phyloP scores from a whole-genome alignment of 1,140 invertebrate species.

The Cotesia chilonis region DNA sequence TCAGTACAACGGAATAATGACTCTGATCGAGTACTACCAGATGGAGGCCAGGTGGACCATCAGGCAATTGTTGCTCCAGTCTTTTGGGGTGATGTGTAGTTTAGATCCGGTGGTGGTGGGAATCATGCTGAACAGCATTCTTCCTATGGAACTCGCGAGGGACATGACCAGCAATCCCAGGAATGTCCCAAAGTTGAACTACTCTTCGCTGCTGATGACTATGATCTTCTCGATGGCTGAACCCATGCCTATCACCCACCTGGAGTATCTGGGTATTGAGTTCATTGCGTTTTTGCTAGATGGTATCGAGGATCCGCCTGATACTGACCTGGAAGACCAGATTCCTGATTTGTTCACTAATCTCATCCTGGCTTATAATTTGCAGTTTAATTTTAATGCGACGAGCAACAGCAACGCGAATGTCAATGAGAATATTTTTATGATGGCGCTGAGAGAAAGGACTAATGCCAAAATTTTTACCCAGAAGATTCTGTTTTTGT shows the following conservation, averaged over 20 bases:
- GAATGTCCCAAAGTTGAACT: constrained; percentile 75
- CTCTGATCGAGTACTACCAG: constrained; percentile 88
- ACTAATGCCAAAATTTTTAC: constrained; percentile 85
- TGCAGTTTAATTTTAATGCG: constrained; percentile 72
- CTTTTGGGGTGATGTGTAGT: constrained; percentile 86
- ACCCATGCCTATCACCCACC: constrained; percentile 83
- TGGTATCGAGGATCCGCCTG: constrained; percentile 80
- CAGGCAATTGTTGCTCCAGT: constrained; percentile 80
- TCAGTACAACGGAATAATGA: constrained; percentile 78
- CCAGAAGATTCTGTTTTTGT: constrained; percentile 84
- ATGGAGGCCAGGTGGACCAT: constrained; percentile 90
- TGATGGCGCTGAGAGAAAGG: constrained; percentile 76
- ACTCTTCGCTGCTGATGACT: constrained; percentile 81
- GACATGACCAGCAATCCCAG: constrained; percentile 78
- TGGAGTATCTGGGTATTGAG: constrained; percentile 80
- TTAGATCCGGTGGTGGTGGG: constrained; percentile 81
- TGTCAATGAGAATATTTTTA: constrained; percentile 75
- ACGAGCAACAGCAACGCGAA: too few relatives aligned
- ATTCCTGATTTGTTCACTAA: constrained; percentile 85
- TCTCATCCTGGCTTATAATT: constrained; percentile 85
- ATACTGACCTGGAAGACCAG: constrained; percentile 79
- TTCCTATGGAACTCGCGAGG: constrained; percentile 87
- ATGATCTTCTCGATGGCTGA: constrained; percentile 90
- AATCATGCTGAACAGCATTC: constrained; percentile 83
- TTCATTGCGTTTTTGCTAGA: constrained; percentile 84